A percentile compares a stretch with the other conserved stretches of the same genome.
Evolutionary conservation across 2,113 vertebrate species (phyloP).

Genomic region (Vireo altiloquus): DNA sequence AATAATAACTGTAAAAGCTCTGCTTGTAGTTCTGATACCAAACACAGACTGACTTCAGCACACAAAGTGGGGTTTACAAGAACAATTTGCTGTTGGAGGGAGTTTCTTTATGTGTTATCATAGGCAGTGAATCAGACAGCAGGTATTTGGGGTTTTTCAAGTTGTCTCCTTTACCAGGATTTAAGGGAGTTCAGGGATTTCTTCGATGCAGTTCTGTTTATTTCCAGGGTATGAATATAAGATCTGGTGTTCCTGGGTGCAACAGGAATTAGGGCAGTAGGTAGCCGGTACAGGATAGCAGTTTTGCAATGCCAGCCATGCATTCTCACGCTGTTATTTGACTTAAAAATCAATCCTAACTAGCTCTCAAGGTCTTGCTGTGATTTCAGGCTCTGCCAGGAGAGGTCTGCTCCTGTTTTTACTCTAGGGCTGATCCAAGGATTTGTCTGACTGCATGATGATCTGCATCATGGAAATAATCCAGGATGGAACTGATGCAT

Average conservation of each 20-base stretch:
- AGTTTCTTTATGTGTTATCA: neutral
- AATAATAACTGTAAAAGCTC: neutral
- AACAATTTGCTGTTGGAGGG: neutral
- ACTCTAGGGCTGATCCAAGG: neutral
- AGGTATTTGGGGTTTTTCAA: neutral
- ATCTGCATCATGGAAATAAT: neutral
- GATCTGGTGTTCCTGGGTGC: neutral
- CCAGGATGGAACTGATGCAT: neutral
- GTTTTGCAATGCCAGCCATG: neutral
- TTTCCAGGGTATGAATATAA: neutral
- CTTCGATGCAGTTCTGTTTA: neutral
- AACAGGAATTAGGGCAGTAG: neutral
- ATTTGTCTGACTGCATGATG: neutral
- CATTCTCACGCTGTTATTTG: neutral
- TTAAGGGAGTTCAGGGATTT: neutral
- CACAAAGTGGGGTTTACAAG: accelerated
- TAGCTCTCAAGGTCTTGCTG: neutral
- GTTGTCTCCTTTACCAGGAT: neutral
- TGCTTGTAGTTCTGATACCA: neutral
- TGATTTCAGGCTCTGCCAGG: neutral
- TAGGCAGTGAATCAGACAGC: neutral
- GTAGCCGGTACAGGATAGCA: accelerated
- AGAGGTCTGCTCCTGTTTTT: neutral
- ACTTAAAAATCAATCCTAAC: neutral
- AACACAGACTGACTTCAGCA: neutral